These are phyloP conservation scores for Drosophila obscura DNA, from an alignment of 1,140 invertebrate genomes.

Conservation along the genomic window DNA sequence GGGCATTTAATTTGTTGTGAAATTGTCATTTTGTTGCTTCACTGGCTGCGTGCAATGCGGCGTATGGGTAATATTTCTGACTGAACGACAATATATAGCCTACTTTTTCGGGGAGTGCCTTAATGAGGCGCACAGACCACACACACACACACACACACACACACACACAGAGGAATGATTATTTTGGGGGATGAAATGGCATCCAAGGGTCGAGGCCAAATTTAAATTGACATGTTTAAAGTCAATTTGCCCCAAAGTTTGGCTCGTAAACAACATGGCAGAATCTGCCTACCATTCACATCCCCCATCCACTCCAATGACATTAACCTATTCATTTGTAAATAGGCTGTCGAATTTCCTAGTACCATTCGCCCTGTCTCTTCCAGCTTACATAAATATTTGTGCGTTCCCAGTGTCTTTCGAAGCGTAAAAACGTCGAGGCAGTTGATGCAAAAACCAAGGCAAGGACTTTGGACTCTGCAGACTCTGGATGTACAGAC, in stretches of 20 bases:
- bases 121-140: constrained; percentile 61
- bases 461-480: constrained; percentile 25
- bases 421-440: constrained; percentile 70
- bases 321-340: constrained; percentile 83
- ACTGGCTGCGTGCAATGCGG: constrained; percentile 77
- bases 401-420: constrained; percentile 66
- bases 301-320: constrained; percentile 24
- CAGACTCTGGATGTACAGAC: too few species aligned
- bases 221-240: constrained; percentile 80
- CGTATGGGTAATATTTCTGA: constrained; percentile 78
- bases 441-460: constrained; percentile 27
- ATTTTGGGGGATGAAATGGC: constrained; percentile 9
- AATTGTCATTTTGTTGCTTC: constrained; percentile 80
- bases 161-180: constrained; percentile 12
- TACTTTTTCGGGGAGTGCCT: constrained; percentile 39
- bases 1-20: constrained; percentile 78
- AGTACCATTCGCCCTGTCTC: constrained; percentile 54
- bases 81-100: constrained; percentile 25
- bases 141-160: constrained; percentile 14
- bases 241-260: constrained; percentile 71
- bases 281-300: constrained; percentile 1
- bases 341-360: constrained; percentile 77
- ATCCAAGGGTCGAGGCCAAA: constrained; percentile 8
- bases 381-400: constrained; percentile 74
- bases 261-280: constrained; percentile 60